Conservation (phyloP, 2,113 vertebrate genomes). For the Leptocoma aspasia region DNA sequence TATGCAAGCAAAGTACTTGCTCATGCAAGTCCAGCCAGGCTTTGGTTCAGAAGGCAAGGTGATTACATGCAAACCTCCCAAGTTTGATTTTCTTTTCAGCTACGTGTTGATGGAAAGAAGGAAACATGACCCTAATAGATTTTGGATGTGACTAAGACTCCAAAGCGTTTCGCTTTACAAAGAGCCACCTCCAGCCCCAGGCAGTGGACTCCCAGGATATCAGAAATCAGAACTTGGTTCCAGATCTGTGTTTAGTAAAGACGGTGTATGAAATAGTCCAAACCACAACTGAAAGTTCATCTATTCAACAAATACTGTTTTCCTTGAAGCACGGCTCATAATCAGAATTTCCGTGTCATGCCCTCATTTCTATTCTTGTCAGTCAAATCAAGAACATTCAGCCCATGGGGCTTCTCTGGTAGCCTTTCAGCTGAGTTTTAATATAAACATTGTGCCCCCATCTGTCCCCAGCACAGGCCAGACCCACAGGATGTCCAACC, state of each 20-base stretch:
- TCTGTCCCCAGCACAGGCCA: neutral
- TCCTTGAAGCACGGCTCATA: neutral
- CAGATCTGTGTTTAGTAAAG: neutral
- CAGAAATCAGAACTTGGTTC: neutral
- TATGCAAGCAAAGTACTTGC: neutral
- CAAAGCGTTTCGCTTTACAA: neutral
- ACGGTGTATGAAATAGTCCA: neutral
- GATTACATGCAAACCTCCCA: neutral
- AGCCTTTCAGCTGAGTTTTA: neutral
- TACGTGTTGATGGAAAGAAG: neutral
- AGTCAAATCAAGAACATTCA: neutral
- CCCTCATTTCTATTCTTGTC: neutral
- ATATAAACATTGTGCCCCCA: neutral
- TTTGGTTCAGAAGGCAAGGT: neutral
- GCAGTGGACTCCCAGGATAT: neutral
- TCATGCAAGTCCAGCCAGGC: neutral
- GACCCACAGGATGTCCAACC: neutral
- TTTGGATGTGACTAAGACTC: neutral
- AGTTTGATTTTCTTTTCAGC: neutral
- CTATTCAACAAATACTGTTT: neutral
- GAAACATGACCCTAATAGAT: neutral
- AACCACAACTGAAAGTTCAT: neutral
- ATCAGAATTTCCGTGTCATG: neutral
- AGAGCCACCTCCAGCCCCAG: neutral
- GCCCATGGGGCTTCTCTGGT: neutral